phyloP scores from a whole-genome alignment of 37 sponge, comb jelly and placozoan species.

The Diacarnus erythraeanus region DNA sequence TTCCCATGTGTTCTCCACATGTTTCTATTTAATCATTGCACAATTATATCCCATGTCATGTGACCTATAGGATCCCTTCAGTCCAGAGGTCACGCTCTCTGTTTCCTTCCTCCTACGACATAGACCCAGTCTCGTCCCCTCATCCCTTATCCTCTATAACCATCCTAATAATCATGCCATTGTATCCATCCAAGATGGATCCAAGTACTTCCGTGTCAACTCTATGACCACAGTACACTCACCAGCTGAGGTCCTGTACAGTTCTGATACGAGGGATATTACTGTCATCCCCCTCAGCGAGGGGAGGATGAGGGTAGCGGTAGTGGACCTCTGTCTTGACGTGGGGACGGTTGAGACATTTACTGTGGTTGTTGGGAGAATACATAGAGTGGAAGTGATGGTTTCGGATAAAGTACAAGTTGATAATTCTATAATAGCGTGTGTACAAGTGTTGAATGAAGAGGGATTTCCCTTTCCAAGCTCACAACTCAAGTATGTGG shows the following conservation, averaged over 20 bases:
- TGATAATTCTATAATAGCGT: slow-evolving; percentile 56
- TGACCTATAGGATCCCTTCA: slow-evolving; percentile 38
- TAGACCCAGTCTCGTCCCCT: slow-evolving; percentile 30
- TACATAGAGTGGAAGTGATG: slow-evolving; percentile 47
- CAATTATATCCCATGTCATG: too few relatives aligned
- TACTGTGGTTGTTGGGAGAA: slow-evolving; percentile 44
- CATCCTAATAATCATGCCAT: slow-evolving; percentile 56
- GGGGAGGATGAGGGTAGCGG: slow-evolving; percentile 46
- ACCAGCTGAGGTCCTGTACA: slow-evolving; percentile 36
- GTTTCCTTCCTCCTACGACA: slow-evolving; percentile 49
- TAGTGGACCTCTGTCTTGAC: slow-evolving; percentile 70
- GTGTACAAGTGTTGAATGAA: slow-evolving; percentile 63
- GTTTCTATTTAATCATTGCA: too few relatives aligned
- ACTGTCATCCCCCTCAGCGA: slow-evolving; percentile 49
- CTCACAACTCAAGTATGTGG: slow-evolving; percentile 45
- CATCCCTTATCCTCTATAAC: slow-evolving; percentile 42
- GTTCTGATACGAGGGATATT: slow-evolving; percentile 14
- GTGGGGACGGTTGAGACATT: slow-evolving; percentile 7
- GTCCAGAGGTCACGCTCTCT: slow-evolving; percentile 47
- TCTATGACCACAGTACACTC: slow-evolving; percentile 18
- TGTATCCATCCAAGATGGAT: slow-evolving; percentile 48
- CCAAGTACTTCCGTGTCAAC: slow-evolving; percentile 62
- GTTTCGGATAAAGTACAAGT: slow-evolving; percentile 75
- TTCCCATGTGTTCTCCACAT: too few relatives aligned
- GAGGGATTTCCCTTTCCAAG: slow-evolving; percentile 51